Conservation (phyloP, 2,888 invertebrate genomes). For the Drosophila affinis region DNA sequence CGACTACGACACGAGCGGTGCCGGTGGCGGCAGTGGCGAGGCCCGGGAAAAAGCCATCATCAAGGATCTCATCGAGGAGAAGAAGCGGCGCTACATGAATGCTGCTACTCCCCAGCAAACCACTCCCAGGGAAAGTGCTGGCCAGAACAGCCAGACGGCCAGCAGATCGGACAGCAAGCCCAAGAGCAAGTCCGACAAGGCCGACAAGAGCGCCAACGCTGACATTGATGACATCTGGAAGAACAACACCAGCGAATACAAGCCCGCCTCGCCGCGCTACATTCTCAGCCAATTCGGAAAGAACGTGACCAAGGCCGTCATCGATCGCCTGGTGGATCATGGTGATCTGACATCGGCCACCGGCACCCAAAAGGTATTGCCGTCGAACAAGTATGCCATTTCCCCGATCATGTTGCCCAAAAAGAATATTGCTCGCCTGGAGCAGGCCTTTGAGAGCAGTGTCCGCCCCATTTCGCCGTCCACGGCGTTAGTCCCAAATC, state of each 20-base stretch:
- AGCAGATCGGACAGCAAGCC: constrained; percentile 16
- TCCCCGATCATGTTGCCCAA: constrained; percentile 63
- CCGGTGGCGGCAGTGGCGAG: constrained; percentile 30
- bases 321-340: constrained; percentile 54
- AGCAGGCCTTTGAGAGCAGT: constrained; percentile 49
- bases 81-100: constrained; percentile 35
- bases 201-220: constrained; percentile 43
- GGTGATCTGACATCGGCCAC: constrained; percentile 27
- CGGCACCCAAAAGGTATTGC: constrained; percentile 54
- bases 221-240: constrained; percentile 78
- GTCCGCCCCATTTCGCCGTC: not conserved
- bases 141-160: constrained; percentile 22
- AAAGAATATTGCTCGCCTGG: constrained; percentile 60
- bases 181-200: not conserved
- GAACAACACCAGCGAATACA: constrained; percentile 71
- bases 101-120: constrained; percentile 14
- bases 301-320: constrained; percentile 54
- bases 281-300: constrained; percentile 72
- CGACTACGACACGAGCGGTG: constrained; percentile 62
- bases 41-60: constrained; percentile 43
- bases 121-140: not conserved
- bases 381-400: constrained; percentile 57
- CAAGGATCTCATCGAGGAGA: constrained; percentile 56
- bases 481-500: not conserved
- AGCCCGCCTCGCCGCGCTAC: constrained; percentile 71